Percentiles rank a stretch among this genome's conserved stretches.
Evolutionary conservation across 2,113 vertebrate genomes (phyloP).

Genomic region (Eurypyga helias): DNA sequence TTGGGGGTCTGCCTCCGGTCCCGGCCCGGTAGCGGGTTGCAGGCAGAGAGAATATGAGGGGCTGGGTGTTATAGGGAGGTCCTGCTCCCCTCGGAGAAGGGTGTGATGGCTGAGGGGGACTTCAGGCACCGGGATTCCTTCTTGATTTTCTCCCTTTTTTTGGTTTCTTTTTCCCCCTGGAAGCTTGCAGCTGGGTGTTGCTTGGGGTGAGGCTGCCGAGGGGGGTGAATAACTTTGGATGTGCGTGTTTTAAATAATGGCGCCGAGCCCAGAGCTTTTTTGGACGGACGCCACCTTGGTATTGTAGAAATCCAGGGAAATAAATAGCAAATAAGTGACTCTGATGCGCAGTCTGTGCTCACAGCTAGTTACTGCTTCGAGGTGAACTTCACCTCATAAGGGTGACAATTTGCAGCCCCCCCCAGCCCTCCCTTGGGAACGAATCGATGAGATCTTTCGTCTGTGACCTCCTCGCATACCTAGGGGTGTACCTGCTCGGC

Average conservation of each 20-base stretch:
- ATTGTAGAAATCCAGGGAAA: not conserved
- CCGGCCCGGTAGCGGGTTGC: rapidly evolving
- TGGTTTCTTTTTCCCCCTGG: no score
- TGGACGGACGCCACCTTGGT: not conserved
- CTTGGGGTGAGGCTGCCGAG: not conserved
- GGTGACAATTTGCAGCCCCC: not conserved
- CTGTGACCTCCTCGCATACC: not conserved
- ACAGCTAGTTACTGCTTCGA: not conserved
- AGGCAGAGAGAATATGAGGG: not conserved
- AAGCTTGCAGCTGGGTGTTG: not conserved
- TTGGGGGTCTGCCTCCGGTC: not conserved
- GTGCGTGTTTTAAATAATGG: not conserved
- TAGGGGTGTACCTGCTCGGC: not conserved
- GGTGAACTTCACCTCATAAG: not conserved
- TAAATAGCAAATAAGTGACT: not conserved
- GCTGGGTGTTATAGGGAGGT: not conserved
- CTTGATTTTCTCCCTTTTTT: not conserved
- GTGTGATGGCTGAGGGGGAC: not conserved
- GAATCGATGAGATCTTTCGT: not conserved
- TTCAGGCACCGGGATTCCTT: not conserved
- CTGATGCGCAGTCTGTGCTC: not conserved
- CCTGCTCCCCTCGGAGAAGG: not conserved
- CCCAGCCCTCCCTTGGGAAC: not conserved
- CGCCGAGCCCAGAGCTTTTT: not conserved
- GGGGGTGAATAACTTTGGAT: not conserved